phyloP scores from a whole-genome alignment of 2,113 vertebrate species.

The Eublepharis macularius region DNA sequence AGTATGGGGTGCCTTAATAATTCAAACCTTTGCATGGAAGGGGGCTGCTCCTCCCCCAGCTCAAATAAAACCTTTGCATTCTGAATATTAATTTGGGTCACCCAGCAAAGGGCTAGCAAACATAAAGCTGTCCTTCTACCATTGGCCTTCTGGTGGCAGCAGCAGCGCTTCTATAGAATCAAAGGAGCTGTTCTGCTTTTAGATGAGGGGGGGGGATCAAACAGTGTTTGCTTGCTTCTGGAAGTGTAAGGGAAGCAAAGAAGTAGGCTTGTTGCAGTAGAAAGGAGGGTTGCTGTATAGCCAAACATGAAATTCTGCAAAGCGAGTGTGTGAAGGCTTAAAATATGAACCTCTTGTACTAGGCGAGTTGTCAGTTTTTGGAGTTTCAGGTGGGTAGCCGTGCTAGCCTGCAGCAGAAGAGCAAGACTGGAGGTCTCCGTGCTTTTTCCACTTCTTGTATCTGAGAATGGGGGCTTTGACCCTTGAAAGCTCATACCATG shows the following conservation, averaged over 20 bases:
- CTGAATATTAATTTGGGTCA: accelerated
- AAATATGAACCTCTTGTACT: not conserved
- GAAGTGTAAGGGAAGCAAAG: accelerated
- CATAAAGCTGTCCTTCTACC: not conserved
- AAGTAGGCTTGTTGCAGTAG: accelerated
- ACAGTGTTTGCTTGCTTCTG: not conserved
- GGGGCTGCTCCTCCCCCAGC: not conserved
- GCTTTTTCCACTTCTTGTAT: too few species aligned
- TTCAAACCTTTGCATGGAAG: accelerated
- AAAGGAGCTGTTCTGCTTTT: accelerated
- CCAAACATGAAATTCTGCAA: not conserved
- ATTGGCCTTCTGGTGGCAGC: slow-evolving; percentile 79
- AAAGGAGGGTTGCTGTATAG: accelerated
- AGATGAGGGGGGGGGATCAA: accelerated
- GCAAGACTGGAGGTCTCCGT: too few species aligned
- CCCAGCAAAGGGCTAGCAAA: not conserved
- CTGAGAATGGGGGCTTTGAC: too few species aligned
- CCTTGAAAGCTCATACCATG: too few species aligned
- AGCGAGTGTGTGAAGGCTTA: not conserved
- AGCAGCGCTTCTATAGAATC: slow-evolving; percentile 70
- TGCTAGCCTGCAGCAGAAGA: too few species aligned
- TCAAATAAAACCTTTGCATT: not conserved
- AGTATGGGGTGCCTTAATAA: not conserved
- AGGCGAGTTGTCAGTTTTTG: not conserved
- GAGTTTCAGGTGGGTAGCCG: too few species aligned